Evolutionary conservation across 2,113 vertebrate species (phyloP).

Genomic region (Drymodes brunneopygia): DNA sequence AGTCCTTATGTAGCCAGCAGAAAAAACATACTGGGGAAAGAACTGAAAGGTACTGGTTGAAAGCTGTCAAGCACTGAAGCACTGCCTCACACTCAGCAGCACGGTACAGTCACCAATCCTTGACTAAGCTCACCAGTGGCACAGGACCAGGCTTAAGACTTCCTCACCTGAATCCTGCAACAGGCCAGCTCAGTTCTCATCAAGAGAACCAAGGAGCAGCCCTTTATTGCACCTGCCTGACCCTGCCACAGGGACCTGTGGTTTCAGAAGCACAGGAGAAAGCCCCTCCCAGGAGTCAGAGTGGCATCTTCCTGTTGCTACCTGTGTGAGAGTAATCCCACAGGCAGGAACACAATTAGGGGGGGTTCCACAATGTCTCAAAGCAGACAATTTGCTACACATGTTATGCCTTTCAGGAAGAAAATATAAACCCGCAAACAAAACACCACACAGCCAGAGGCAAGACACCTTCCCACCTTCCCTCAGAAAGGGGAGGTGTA

Average conservation of each 20-base stretch:
- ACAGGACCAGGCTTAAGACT: background rate
- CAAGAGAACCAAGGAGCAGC: background rate
- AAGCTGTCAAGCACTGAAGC: background rate
- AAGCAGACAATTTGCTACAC: background rate
- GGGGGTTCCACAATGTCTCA: background rate
- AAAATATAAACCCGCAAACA: background rate
- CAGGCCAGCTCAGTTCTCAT: background rate
- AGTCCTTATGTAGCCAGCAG: background rate
- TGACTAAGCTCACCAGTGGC: background rate
- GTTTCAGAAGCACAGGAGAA: background rate
- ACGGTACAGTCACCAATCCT: fast-evolving
- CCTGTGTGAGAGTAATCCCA: background rate
- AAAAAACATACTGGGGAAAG: background rate
- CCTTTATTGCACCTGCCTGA: fast-evolving
- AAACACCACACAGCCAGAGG: background rate
- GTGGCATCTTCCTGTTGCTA: background rate
- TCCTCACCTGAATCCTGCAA: background rate
- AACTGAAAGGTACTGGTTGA: background rate
- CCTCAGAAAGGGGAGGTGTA: background rate
- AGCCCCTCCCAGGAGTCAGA: fast-evolving
- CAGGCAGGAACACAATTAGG: fast-evolving
- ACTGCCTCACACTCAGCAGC: background rate
- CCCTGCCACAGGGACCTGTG: fast-evolving
- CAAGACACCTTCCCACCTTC: background rate
- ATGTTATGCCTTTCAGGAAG: background rate